Evolutionary conservation across 2,797 vertebrate genomes (phyloP), one percentile per base, ranked within the genome.

Genomic region (Nasua narica): DNA sequence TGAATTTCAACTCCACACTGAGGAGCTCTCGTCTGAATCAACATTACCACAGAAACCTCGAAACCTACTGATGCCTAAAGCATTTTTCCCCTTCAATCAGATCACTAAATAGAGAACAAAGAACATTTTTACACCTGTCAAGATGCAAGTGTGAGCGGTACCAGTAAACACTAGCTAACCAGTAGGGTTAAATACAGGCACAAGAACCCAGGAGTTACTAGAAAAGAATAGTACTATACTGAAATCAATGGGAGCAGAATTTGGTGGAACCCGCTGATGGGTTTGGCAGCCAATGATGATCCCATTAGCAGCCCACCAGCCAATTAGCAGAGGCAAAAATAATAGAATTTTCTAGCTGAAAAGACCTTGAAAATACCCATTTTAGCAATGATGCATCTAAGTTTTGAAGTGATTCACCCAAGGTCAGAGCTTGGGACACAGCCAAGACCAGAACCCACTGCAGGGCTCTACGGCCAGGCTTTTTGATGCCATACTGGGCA

Each of bases 61-160:
- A 95, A 98, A 96, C 56, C 76, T 84, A 83, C 46, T 94, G 86
- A 65, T 85, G 94, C 95, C 95, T 60, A 50, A 87, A 96, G 91
- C 54, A 87, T 77, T 95, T 93, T 93, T 78, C 76, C 56, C 87
- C 72, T 95, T 96, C 96, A 97, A 96, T 96, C 91, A 94, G 91
- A 97, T 97, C 90, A 87, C 86, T 95, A 90, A 96, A 94, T 82
- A 93, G 87, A 8, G 37, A 97, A 97, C 82, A 96, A 97, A 97
- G 95, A 95, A 94, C 92, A 97, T 96, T 96, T 95, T 87, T 97
- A 96, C 46, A 83, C 95, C 94, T 96, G 91, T 95, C 85, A 95
- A 84, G 90, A 96, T 4, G 60, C 79, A 69, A 94, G 81, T 7
- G 4, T 15, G 4, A 9, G 35, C 16, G 77, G n/a, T 29, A 37